A percentile compares a stretch with the other conserved stretches of the same genome.
Conservation (phyloP, 2,888 invertebrate genomes). For the Candidula unifasciata region DNA sequence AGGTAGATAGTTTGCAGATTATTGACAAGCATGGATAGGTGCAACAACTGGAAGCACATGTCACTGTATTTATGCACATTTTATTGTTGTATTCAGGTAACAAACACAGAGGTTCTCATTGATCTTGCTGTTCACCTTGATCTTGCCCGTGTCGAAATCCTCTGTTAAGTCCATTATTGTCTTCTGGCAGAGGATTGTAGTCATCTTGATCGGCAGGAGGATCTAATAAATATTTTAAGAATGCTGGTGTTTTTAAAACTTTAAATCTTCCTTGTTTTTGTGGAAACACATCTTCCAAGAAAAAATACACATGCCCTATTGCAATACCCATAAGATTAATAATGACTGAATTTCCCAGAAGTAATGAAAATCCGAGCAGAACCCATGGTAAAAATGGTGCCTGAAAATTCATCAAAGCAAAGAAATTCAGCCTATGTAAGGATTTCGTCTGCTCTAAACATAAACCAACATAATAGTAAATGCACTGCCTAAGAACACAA, state of each 20-base stretch:
- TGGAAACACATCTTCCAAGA: conserved; percentile 94
- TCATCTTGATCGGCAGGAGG: conserved; percentile 87
- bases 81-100: neutral
- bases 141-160: conserved; percentile 65
- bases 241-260: conserved; percentile 91
- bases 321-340: conserved; percentile 93
- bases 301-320: conserved; percentile 47
- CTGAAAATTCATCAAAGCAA: conserved; percentile 92
- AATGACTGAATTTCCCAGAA: conserved; percentile 96
- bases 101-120: conserved; percentile 1
- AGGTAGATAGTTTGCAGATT: neutral
- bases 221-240: conserved; percentile 92
- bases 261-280: conserved; percentile 93
- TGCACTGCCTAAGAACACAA: conserved; percentile 98
- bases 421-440: conserved; percentile 98
- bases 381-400: conserved; percentile 99
- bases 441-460: conserved; percentile 98
- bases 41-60: conserved; percentile 7
- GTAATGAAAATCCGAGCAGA: conserved; percentile 94
- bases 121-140: conserved; percentile 49
- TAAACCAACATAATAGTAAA: conserved; percentile 99
- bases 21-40: neutral
- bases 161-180: conserved; percentile 94
- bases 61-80: neutral
- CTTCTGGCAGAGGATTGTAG: conserved; percentile 90